Base-by-base conservation (phyloP, 2,113 vertebrate genomes). In the Ictidomys tridecemlineatus region DNA sequence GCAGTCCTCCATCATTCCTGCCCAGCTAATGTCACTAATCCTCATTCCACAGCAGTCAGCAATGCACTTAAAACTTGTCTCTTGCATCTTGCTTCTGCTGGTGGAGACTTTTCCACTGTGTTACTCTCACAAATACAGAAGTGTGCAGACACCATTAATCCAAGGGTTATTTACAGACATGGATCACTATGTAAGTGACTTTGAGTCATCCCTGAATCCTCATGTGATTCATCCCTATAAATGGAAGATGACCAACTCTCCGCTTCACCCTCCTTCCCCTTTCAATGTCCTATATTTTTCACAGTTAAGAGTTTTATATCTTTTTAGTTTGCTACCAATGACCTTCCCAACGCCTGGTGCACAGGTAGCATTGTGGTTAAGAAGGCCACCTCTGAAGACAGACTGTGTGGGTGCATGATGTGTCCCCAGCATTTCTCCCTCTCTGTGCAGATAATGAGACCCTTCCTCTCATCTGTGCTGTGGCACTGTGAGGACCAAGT, bases 291-390 rank as follows among this genome's bases (percentile, higher is more conserved):
- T 90, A 28, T 53, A 39, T 24, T 11, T 51, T 39, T 76, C 39
- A 53, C 37, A 8, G 53, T 9, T 11, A 51, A 67, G 11, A 11
- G 20, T 20, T 26, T 8, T 20, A 17, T 22, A 5, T 61, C 51
- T 77, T 32, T 30, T 24, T 30, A 6, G 34, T 58, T 37, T 42
- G 34, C 6, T n/a, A 56, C 4, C 1, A 0, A 0, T 39, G 65
- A 18, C 51, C 85, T 84, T 87, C 8, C n/a, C 17, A 18, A 10
- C 17, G 32, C 30, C 24, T 9, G 5, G 24, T 2, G 17, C 12
- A 2, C 2, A 0, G 10, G 39, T 6, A 37, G 63, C 26, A 0
- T 0, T 0, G 0, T 2, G n/a, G 65, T 12, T 28, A 24, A 11
- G 16, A 28, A 30, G 4, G 4, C 7, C 16, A 45, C 14, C 78